A percentile compares a stretch with the other conserved stretches of the same genome.
Conservation (phyloP, 1,140 invertebrate species). For the Monochamus saltuarius region DNA sequence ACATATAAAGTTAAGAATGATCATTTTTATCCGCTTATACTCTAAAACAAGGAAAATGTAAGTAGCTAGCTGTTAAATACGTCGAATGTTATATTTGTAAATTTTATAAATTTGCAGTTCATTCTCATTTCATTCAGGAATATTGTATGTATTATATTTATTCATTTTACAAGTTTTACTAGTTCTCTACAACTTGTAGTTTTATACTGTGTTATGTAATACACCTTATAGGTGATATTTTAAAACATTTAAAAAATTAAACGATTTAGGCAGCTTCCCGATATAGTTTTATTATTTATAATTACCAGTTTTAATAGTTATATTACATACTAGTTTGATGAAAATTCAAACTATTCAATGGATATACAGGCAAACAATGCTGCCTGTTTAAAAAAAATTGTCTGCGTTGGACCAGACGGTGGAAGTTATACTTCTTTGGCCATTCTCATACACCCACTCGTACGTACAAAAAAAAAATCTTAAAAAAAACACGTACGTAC, state of each 20-base stretch:
- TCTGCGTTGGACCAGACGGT: too few relatives aligned
- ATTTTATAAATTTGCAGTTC: slow-evolving; percentile 30
- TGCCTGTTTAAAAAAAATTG: too few relatives aligned
- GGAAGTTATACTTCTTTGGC: too few relatives aligned
- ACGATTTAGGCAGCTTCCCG: slow-evolving; percentile 26
- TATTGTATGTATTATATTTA: slow-evolving; percentile 35
- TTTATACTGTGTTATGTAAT: slow-evolving; percentile 38
- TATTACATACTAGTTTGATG: too few relatives aligned
- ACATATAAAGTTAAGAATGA: slow-evolving; percentile 44
- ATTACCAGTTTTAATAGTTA: too few relatives aligned
- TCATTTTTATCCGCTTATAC: slow-evolving; percentile 28
- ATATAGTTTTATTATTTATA: not conserved
- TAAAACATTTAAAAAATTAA: slow-evolving; percentile 15
- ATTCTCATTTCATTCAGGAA: slow-evolving; percentile 21
- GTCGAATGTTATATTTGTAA: slow-evolving; percentile 22
- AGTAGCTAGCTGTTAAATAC: not conserved
- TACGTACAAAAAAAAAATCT: too few relatives aligned
- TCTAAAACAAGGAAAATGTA: slow-evolving; percentile 15
- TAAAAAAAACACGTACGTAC: too few relatives aligned
- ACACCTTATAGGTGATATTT: slow-evolving; percentile 40
- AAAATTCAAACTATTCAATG: too few relatives aligned
- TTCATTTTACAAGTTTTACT: slow-evolving; percentile 32
- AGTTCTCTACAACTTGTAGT: slow-evolving; percentile 37
- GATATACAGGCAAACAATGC: too few relatives aligned
- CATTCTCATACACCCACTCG: too few relatives aligned